Conservation (phyloP, 2,888 invertebrate species). For the Sinohyriopsis cumingii region DNA sequence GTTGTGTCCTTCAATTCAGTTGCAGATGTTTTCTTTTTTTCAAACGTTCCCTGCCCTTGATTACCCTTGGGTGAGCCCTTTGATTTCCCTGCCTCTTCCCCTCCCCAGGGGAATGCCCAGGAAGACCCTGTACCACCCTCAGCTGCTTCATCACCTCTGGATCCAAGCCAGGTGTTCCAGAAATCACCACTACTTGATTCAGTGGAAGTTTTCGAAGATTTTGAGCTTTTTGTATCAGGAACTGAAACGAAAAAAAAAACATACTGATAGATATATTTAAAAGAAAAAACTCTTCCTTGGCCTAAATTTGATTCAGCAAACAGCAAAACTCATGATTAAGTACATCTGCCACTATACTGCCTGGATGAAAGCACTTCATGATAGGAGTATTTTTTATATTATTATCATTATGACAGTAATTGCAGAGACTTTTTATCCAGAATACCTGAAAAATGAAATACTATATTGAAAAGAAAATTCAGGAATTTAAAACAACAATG, state of each 20-base stretch:
- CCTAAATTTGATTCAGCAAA: not conserved
- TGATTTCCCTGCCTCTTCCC: slow-evolving; percentile 13
- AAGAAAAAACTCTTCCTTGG: not conserved
- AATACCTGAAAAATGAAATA: too few species aligned
- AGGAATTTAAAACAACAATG: too few species aligned
- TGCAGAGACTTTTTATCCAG: too few species aligned
- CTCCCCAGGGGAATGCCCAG: slow-evolving; percentile 35
- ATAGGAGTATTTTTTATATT: too few species aligned
- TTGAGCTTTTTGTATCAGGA: slow-evolving; percentile 6
- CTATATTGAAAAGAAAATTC: too few species aligned
- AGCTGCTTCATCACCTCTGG: slow-evolving; percentile 5
- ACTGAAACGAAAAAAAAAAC: slow-evolving; percentile 4
- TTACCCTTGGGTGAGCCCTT: slow-evolving; percentile 8
- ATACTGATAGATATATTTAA: not conserved
- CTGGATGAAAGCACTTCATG: too few species aligned
- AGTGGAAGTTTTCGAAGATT: slow-evolving; percentile 1
- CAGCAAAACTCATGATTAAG: not conserved
- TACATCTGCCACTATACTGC: too few species aligned
- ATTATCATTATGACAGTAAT: too few species aligned
- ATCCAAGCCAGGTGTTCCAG: slow-evolving; percentile 39
- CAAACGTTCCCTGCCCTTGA: not conserved
- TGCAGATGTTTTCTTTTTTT: not conserved
- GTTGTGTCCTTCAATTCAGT: not conserved
- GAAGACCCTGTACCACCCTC: slow-evolving; percentile 14
- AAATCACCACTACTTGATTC: slow-evolving; percentile 16